Conservation (phyloP, 2,113 vertebrate species). For the Tapirus terrestris region DNA sequence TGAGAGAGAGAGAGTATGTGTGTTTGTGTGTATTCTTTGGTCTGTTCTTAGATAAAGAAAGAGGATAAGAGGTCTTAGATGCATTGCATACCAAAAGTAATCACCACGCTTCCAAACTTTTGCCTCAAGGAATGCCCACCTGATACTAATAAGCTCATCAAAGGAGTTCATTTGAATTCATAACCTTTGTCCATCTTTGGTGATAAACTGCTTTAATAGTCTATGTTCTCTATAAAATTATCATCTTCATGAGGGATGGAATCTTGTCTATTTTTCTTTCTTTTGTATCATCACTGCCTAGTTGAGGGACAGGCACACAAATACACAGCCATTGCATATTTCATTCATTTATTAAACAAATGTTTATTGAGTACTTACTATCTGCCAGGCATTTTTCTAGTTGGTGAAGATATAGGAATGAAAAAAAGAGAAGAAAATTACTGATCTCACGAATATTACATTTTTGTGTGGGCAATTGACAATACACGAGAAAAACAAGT, state of each 20-base stretch:
- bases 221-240: background rate
- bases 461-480: background rate
- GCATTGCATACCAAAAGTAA: background rate
- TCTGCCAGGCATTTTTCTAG: background rate
- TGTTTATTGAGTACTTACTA: background rate
- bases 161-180: background rate
- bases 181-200: background rate
- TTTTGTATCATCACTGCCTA: background rate
- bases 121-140: background rate
- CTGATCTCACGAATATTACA: background rate
- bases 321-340: background rate
- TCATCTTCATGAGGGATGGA: background rate
- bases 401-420: background rate
- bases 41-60: conserved; percentile 28
- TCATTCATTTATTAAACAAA: background rate
- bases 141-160: conserved; percentile 17
- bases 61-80: background rate
- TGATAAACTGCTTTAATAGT: background rate
- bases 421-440: background rate
- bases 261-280: background rate
- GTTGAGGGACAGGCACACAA: background rate
- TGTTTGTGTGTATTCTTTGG: background rate
- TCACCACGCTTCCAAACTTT: background rate
- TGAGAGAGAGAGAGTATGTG: background rate
- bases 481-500: background rate